Conservation (phyloP, 2,888 invertebrate species). For the Pristionchus fissidentatus region DNA sequence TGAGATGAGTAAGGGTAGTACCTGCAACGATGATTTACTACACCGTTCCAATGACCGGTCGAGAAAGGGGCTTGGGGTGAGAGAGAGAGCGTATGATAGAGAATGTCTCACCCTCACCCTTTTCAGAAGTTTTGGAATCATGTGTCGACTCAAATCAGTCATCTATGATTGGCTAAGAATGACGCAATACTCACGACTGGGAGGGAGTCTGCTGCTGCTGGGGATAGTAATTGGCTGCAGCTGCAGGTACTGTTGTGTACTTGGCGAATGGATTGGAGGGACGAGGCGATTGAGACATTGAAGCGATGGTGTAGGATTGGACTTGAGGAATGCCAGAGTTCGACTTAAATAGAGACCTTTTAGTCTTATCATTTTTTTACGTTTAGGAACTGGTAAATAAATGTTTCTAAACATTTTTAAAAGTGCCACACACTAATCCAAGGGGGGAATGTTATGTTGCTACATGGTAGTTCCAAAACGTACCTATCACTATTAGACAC, state of each 20-base stretch:
- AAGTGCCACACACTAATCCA: too few species aligned
- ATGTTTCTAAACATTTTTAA: too few species aligned
- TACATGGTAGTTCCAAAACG: too few species aligned
- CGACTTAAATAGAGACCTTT: background rate
- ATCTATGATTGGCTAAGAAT: too few species aligned
- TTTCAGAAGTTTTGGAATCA: too few species aligned
- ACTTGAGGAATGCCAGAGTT: background rate
- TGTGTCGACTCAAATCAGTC: too few species aligned
- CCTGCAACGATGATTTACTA: background rate
- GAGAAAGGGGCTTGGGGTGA: too few species aligned
- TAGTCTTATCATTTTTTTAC: background rate
- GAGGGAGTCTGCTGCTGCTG: background rate
- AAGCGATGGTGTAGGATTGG: constrained; percentile 12
- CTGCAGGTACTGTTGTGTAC: background rate
- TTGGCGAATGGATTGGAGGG: background rate
- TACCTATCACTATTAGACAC: too few species aligned
- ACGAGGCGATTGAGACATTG: background rate
- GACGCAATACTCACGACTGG: constrained; percentile 5
- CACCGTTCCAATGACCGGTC: too few species aligned
- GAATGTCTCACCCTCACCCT: too few species aligned
- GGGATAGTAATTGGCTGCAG: background rate
- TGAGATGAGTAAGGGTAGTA: background rate
- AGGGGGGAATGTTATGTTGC: too few species aligned
- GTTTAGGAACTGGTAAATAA: background rate
- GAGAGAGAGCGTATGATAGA: background rate